Evolutionary conservation across 2,888 invertebrate genomes (phyloP).

Genomic region (Griposia aprilina): DNA sequence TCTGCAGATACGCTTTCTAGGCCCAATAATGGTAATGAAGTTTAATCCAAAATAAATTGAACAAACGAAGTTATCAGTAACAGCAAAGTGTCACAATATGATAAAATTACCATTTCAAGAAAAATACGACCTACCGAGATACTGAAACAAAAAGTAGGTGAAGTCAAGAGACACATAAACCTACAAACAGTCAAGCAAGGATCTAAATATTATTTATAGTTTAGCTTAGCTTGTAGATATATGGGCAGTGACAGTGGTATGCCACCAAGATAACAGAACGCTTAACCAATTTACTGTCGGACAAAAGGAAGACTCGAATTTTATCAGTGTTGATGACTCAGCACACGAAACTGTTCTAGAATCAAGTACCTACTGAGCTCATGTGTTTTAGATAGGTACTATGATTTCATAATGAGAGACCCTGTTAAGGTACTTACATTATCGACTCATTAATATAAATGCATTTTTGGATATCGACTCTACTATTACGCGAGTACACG

Average conservation of each 20-base stretch:
- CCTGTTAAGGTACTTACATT: neutral
- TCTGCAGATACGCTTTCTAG: slow-evolving; percentile 12
- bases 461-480: slow-evolving; percentile 22
- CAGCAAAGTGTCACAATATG: neutral
- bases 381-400: neutral
- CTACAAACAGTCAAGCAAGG: slow-evolving; percentile 13
- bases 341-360: slow-evolving; percentile 1
- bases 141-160: slow-evolving; percentile 35
- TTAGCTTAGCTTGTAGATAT: slow-evolving; percentile 10
- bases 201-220: slow-evolving; percentile 28
- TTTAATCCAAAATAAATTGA: slow-evolving; percentile 10
- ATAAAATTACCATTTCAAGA: slow-evolving; percentile 8
- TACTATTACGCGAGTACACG: slow-evolving; percentile 8
- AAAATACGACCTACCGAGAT: slow-evolving; percentile 28
- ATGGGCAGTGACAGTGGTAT: slow-evolving; percentile 22
- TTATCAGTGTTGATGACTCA: slow-evolving; percentile 45
- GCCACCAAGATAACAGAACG: slow-evolving; percentile 70
- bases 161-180: slow-evolving; percentile 25
- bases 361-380: neutral
- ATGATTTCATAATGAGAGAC: neutral
- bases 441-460: slow-evolving; percentile 9
- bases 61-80: slow-evolving; percentile 8
- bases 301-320: slow-evolving; percentile 55
- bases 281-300: slow-evolving; percentile 74
- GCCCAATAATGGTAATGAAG: slow-evolving; percentile 1